Percentiles rank a stretch among this genome's conserved stretches.
These are phyloP conservation scores for Pseudomyrmex flavicornis DNA, from an alignment of 1,140 invertebrate genomes.

Conservation along the genomic window DNA sequence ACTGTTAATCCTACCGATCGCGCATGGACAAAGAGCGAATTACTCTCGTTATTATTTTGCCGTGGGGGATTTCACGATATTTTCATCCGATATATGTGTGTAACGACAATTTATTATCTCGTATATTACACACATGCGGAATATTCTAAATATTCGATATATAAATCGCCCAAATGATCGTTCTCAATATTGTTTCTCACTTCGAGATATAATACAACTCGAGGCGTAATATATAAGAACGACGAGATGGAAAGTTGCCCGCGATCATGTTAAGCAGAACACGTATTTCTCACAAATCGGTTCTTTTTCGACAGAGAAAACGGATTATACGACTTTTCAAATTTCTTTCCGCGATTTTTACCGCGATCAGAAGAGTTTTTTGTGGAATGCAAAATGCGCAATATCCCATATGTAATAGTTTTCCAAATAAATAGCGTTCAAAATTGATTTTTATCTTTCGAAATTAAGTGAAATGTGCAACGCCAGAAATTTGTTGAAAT, in stretches of 20 bases:
- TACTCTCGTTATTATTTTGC: conserved; percentile 44
- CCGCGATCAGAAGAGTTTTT: not conserved
- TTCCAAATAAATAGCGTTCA: not conserved
- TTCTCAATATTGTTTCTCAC: not conserved
- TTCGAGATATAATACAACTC: not conserved
- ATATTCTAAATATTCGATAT: conserved; percentile 1
- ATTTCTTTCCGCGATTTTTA: not conserved
- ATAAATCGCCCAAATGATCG: not conserved
- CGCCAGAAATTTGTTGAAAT: not conserved
- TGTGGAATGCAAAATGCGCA: not conserved
- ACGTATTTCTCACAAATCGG: conserved; percentile 6
- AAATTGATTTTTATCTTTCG: not conserved
- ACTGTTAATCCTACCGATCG: conserved; percentile 26
- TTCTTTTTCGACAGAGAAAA: not conserved
- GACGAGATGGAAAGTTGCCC: conserved; percentile 9
- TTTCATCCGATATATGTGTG: conserved; percentile 31
- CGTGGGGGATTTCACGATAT: conserved; percentile 41
- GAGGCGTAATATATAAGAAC: not conserved
- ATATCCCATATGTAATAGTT: not conserved
- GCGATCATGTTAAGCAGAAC: not conserved
- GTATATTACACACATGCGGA: not conserved
- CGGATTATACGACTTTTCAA: not conserved
- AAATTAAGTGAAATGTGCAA: not conserved
- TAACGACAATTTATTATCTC: conserved; percentile 42
- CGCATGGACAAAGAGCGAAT: conserved; percentile 14